Conservation (phyloP, 2,113 vertebrate genomes). For the Columba livia region DNA sequence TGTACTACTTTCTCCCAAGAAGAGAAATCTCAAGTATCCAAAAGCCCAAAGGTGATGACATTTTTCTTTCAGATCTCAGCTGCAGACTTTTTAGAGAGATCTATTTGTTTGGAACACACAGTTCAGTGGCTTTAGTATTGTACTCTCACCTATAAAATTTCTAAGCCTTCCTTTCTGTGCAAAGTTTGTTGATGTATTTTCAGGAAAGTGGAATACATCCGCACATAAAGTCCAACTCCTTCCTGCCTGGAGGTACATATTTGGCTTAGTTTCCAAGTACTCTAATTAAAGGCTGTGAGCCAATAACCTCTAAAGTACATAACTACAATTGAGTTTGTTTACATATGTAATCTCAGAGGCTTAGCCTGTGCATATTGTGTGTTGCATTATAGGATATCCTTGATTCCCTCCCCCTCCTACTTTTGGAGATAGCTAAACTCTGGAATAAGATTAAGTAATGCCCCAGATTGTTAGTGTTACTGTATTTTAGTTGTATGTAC, state of each 20-base stretch:
- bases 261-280: slow-evolving; percentile 13
- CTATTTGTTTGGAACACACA: background rate
- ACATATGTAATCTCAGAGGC: slow-evolving; percentile 20
- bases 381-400: slow-evolving; percentile 33
- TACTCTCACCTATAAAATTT: slow-evolving; percentile 14
- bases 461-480: background rate
- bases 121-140: background rate
- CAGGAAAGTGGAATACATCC: slow-evolving; percentile 17
- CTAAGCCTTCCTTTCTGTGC: slow-evolving; percentile 10
- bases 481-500: background rate
- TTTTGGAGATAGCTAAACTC: background rate
- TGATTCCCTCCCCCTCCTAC: background rate
- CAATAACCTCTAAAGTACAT: slow-evolving; percentile 15
- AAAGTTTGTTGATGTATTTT: slow-evolving; percentile 26
- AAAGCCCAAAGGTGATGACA: background rate
- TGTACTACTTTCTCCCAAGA: background rate
- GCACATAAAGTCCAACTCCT: background rate
- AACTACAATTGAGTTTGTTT: slow-evolving; percentile 37
- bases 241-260: slow-evolving; percentile 36
- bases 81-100: background rate
- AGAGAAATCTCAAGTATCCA: background rate
- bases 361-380: slow-evolving; percentile 4
- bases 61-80: background rate
- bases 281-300: slow-evolving; percentile 24
- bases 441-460: background rate